Evolutionary conservation across 2,888 invertebrate genomes (phyloP).

Genomic region (Belgica antarctica): DNA sequence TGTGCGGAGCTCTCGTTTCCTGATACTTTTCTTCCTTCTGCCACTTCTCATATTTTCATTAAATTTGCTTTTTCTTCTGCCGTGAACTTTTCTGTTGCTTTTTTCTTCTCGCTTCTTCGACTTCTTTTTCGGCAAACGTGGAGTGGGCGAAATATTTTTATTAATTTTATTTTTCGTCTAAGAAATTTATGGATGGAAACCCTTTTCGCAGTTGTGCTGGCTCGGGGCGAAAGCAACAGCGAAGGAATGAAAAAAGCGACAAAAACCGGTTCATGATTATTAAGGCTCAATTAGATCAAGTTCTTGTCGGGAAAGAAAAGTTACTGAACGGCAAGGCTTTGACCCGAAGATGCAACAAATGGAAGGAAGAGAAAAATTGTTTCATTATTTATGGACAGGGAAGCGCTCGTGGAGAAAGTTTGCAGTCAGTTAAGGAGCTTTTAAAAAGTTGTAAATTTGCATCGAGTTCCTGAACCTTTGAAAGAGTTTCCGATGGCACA

Average conservation of each 20-base stretch:
- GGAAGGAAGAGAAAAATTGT: no score
- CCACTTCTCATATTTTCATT: slow-evolving; percentile 40
- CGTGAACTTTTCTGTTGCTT: slow-evolving; percentile 18
- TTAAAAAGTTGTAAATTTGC: not conserved
- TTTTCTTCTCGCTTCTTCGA: not conserved
- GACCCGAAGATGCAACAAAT: slow-evolving; percentile 13
- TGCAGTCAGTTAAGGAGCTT: not conserved
- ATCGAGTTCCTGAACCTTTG: no score
- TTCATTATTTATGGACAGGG: no score
- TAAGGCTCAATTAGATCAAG: slow-evolving; percentile 42
- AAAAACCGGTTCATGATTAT: slow-evolving; percentile 21
- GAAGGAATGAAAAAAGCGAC: slow-evolving; percentile 1
- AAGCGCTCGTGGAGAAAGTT: not conserved
- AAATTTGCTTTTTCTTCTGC: slow-evolving; percentile 28
- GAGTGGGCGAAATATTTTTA: slow-evolving; percentile 9
- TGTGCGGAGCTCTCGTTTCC: slow-evolving; percentile 24
- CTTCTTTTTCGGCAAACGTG: not conserved
- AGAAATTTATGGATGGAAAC: slow-evolving; percentile 37
- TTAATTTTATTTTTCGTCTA: slow-evolving; percentile 30
- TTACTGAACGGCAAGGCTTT: no score
- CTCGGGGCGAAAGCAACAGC: no score
- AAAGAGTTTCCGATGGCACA: not conserved
- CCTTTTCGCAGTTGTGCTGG: slow-evolving; percentile 21
- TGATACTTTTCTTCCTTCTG: slow-evolving; percentile 4
- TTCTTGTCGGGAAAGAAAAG: not conserved